Conservation (phyloP, 2,888 invertebrate genomes). For the Ennomos erosarius region DNA sequence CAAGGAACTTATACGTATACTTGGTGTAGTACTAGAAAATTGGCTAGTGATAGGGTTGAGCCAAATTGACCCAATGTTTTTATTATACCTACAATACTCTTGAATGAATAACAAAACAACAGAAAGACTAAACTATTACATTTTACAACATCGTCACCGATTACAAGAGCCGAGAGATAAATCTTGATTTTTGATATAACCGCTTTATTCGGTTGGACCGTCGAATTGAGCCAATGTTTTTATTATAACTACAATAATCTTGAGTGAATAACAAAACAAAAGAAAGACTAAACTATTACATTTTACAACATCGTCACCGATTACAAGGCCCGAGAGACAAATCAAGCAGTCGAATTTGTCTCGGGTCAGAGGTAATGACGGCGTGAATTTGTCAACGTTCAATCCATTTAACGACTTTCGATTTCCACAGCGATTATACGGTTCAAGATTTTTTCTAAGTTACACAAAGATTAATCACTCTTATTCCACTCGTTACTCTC, state of each 20-base stretch:
- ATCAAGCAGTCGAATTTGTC: conserved; percentile 23
- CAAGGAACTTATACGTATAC: too few relatives aligned
- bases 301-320: background rate
- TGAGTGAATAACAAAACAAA: too few relatives aligned
- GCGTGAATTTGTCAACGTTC: conserved; percentile 30
- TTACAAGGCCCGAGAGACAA: conserved; percentile 9
- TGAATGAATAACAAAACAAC: too few relatives aligned
- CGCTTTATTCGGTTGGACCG: too few relatives aligned
- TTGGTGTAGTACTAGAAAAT: too few relatives aligned
- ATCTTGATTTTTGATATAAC: too few relatives aligned
- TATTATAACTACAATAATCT: too few relatives aligned
- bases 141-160: background rate
- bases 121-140: too few relatives aligned
- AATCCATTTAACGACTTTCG: conserved; percentile 1
- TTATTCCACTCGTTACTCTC: too few relatives aligned
- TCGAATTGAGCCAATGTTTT: background rate
- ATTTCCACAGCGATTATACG: conserved; percentile 5
- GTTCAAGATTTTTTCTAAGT: conserved; percentile 4
- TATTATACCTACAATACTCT: too few relatives aligned
- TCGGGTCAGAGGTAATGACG: conserved; percentile 26
- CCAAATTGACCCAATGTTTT: background rate
- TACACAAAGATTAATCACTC: conserved; percentile 4
- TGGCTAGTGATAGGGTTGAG: too few relatives aligned
- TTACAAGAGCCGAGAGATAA: conserved; percentile 8
- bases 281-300: too few relatives aligned